phyloP scores from a whole-genome alignment of 2,113 vertebrate genomes.

The Chlamydotis undulata region DNA sequence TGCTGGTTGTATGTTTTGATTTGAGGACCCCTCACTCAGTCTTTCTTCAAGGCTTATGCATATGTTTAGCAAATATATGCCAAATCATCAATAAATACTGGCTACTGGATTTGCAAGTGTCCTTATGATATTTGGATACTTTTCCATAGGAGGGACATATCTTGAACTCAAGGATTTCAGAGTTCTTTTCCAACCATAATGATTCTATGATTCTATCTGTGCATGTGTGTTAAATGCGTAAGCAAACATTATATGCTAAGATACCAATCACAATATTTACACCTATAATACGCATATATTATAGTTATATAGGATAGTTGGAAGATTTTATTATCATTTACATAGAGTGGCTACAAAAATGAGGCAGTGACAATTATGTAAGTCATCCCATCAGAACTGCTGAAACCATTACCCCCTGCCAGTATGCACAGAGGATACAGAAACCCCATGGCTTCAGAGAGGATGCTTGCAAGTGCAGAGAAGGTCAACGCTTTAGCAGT shows the following conservation, averaged over 20 bases:
- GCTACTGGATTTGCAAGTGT: not conserved
- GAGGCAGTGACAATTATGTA: not conserved
- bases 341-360: not conserved
- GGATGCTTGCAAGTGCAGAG: not conserved
- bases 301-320: not conserved
- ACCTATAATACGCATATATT: not conserved
- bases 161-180: too few relatives aligned
- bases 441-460: not conserved
- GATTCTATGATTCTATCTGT: not conserved
- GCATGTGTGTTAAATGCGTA: not conserved
- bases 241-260: not conserved
- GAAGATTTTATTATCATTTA: not conserved
- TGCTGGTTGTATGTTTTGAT: not conserved
- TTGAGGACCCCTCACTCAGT: not conserved
- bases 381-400: not conserved
- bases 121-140: not conserved
- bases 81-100: conserved; percentile 12
- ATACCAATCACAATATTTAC: not conserved
- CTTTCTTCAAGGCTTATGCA: not conserved
- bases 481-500: not conserved
- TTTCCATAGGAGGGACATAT: not conserved
- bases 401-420: not conserved
- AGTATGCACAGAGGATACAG: not conserved
- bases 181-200: too few relatives aligned
- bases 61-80: not conserved